Evolutionary conservation across 2,113 vertebrate species (phyloP).

Genomic region (Chelonoidis abingdonii): DNA sequence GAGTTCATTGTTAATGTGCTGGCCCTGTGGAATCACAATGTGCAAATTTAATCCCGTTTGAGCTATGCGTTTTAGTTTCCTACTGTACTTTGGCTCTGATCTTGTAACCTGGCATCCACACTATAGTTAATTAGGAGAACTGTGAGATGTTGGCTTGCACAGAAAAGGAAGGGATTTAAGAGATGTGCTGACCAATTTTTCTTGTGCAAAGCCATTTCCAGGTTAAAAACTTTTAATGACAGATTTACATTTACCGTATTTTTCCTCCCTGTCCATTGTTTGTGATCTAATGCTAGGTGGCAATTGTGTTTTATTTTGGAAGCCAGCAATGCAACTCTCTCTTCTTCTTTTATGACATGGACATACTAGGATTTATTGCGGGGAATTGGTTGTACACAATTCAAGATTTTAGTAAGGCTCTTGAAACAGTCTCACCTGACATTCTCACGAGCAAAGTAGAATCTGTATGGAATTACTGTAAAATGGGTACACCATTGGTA

Average conservation of each 20-base stretch:
- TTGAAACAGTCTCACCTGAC: background rate
- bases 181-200: constrained; percentile 30
- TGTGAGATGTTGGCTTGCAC: constrained; percentile 7
- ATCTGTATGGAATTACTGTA: background rate
- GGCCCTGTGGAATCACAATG: background rate
- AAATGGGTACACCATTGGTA: background rate
- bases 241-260: constrained; percentile 39
- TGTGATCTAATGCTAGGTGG: constrained; percentile 33
- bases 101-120: background rate
- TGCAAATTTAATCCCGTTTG: constrained; percentile 9
- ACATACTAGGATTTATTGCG: background rate
- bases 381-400: background rate
- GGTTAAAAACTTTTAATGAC: constrained; percentile 30
- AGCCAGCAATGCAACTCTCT: background rate
- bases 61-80: background rate
- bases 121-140: constrained; percentile 45
- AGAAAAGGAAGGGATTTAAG: constrained; percentile 52
- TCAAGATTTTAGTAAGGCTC: background rate
- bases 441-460: background rate
- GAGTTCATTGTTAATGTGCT: background rate
- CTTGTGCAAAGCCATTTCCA: constrained; percentile 24
- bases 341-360: background rate
- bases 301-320: constrained; percentile 23
- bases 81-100: constrained; percentile 17
- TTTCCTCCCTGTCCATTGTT: constrained; percentile 8